Evolutionary conservation across 2,888 invertebrate species (phyloP), one percentile per base, ranked within the genome.

Genomic region (Eupithecia centaureata): DNA sequence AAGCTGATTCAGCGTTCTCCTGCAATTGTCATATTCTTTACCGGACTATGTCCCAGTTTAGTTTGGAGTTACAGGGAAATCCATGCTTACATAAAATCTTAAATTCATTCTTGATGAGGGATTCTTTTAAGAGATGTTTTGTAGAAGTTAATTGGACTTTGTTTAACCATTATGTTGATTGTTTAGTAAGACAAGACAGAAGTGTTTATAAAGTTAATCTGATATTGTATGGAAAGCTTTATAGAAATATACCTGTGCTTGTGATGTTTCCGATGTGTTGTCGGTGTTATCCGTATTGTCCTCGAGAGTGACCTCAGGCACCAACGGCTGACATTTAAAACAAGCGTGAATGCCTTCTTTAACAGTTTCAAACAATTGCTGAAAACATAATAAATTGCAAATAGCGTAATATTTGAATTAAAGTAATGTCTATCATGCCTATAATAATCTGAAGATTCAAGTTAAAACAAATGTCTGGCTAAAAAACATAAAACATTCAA

Each of bases 291-390:
- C 90, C 12, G 32, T 32, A 33, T 57, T 57, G 32, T 57, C 57
- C 32, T 57, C 57, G 60, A 92, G 83, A 18, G 89, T 91, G 60
- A 92, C 84, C 79, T 93, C 92, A n/a, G 93, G 93, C 62, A 93
- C 91, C 71, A 93, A 81, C 0, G 93, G 93, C 79, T 92, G 92
- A 72, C 93, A 94, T 78, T 93, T 93, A 75, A 90, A 91, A 75
- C 93, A 94, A 42, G 93, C 92, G 70, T 91, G 90, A 13, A 92
- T 84, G 63, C 90, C 92, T 73, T 90, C 89, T 65, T 89, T 88
- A 65, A 88, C 88, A 0, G 93, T 92, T 76, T 92, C 93, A 85
- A 92, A 93, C 60, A 93, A 77, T 86, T 92, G 92, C 92, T 92
- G 33, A 65, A 75, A 63, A 59, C 27, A 56, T 42, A 60, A 63